Percentiles rank a stretch among this genome's conserved stretches.
phyloP scores from a whole-genome alignment of 2,888 invertebrate species.

The Teinopalpus imperialis region DNA sequence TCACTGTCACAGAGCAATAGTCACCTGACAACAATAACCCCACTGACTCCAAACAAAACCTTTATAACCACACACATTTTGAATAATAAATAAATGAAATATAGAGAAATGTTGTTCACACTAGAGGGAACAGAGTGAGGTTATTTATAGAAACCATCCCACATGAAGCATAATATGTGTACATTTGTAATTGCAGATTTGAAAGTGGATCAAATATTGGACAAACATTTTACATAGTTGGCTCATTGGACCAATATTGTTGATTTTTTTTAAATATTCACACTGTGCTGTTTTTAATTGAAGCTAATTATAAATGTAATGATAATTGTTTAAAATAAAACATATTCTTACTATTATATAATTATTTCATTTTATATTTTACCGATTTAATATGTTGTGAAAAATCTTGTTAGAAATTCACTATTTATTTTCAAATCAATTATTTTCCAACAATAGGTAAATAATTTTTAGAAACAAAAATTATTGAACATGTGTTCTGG shows the following conservation, averaged over 20 bases:
- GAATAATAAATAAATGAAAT: slow-evolving; percentile 21
- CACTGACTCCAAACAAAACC: slow-evolving; percentile 22
- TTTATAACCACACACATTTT: slow-evolving; percentile 5
- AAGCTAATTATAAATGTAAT: too few species aligned
- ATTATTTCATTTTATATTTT: too few species aligned
- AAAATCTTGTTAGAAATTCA: too few species aligned
- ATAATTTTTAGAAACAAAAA: too few species aligned
- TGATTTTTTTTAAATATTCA: slow-evolving; percentile 4
- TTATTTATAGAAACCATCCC: slow-evolving; percentile 71
- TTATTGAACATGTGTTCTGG: too few species aligned
- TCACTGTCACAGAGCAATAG: slow-evolving; percentile 41
- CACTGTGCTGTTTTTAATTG: background rate
- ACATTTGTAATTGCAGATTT: slow-evolving; percentile 25
- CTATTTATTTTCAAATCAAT: too few species aligned
- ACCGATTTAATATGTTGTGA: too few species aligned
- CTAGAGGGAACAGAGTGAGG: slow-evolving; percentile 44
- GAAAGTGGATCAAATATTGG: slow-evolving; percentile 19
- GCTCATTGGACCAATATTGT: slow-evolving; percentile 13
- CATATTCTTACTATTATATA: too few species aligned
- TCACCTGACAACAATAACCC: slow-evolving; percentile 34
- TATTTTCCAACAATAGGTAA: too few species aligned
- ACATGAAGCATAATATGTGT: slow-evolving; percentile 58
- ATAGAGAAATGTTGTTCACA: slow-evolving; percentile 29
- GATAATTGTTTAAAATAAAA: too few species aligned
- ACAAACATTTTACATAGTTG: slow-evolving; percentile 24